These are phyloP conservation scores for Luidia sarsii DNA, from an alignment of 53 echinoderm and acorn worm species.

Conservation along the genomic window DNA sequence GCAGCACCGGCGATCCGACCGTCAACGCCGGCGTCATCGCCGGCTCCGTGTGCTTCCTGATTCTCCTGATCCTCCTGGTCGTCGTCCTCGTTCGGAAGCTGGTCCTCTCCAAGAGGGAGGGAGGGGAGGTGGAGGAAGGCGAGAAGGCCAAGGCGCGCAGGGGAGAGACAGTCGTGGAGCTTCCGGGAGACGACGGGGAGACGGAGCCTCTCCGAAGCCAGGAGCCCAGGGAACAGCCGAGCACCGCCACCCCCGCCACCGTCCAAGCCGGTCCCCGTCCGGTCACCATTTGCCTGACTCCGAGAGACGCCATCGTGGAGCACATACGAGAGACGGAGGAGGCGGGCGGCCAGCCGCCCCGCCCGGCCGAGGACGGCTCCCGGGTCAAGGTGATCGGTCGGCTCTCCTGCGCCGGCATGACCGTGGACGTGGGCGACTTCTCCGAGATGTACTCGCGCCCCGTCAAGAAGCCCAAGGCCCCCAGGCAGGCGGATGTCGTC, in stretches of 20 bases:
- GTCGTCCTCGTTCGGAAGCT: conserved; percentile 19
- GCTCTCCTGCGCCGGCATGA: conserved; percentile 45
- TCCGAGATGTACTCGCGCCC: conserved; percentile 28
- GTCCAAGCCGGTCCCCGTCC: conserved; percentile 5
- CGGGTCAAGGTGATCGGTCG: conserved; percentile 42
- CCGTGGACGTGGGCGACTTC: conserved; percentile 25
- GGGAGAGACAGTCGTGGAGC: not conserved
- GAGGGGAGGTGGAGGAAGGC: not conserved
- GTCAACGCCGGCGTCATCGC: conserved; percentile 22
- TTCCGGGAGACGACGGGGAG: not conserved
- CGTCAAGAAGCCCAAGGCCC: conserved; percentile 1
- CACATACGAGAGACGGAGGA: conserved; percentile 58
- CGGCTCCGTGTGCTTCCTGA: conserved; percentile 14
- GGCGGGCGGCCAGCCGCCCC: not conserved
- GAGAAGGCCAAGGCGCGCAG: not conserved
- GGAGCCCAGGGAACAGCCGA: not conserved
- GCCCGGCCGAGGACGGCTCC: conserved; percentile 25
- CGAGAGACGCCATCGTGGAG: conserved; percentile 67
- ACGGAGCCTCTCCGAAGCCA: conserved; percentile 7
- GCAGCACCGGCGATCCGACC: conserved; percentile 10
- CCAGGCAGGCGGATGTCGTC: conserved; percentile 11
- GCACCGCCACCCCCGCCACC: not conserved
- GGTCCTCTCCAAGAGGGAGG: not conserved
- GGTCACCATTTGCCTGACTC: conserved; percentile 75
- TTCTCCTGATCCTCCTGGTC: conserved; percentile 16